A percentile compares a stretch with the other conserved stretches of the same genome.
Conservation (phyloP, 2,797 vertebrate genomes). For the Poecilia wingei region DNA sequence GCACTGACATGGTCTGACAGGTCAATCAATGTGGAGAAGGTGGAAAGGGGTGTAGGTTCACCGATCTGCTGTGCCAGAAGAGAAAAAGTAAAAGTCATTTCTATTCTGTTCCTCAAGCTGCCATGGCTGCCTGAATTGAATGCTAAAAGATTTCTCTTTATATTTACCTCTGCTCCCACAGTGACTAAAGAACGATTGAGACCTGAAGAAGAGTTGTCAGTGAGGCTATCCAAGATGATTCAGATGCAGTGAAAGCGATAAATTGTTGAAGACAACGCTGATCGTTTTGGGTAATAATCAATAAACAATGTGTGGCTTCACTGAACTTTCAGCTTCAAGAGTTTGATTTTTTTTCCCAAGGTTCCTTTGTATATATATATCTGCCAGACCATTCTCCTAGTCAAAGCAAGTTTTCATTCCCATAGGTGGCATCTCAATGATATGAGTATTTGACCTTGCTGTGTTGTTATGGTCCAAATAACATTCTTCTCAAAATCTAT, state of each 20-base stretch:
- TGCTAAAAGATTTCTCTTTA: conserved; percentile 23
- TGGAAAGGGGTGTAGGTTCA: conserved; percentile 50
- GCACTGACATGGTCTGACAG: conserved; percentile 67
- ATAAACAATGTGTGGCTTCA: conserved; percentile 1
- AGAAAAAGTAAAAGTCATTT: conserved; percentile 59
- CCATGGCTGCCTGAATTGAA: conserved; percentile 11
- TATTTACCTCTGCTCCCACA: conserved; percentile 14
- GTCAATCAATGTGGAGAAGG: conserved; percentile 71
- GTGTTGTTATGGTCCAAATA: neutral
- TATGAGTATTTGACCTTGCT: neutral
- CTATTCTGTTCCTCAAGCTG: conserved; percentile 32
- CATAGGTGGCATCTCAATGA: neutral
- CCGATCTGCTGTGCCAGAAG: conserved; percentile 60
- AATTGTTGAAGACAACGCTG: neutral
- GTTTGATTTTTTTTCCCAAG: neutral
- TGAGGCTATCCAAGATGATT: conserved; percentile 1
- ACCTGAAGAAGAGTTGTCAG: conserved; percentile 14
- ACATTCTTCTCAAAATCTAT: neutral
- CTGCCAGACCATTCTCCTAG: neutral
- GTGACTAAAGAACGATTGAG: neutral
- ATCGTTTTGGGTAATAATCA: neutral
- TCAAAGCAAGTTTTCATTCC: neutral
- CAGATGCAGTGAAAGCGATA: neutral
- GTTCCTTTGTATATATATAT: neutral
- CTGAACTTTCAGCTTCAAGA: neutral